Evolutionary conservation across 2,888 invertebrate genomes (phyloP).

Genomic region (Ypsolopha sequella): DNA sequence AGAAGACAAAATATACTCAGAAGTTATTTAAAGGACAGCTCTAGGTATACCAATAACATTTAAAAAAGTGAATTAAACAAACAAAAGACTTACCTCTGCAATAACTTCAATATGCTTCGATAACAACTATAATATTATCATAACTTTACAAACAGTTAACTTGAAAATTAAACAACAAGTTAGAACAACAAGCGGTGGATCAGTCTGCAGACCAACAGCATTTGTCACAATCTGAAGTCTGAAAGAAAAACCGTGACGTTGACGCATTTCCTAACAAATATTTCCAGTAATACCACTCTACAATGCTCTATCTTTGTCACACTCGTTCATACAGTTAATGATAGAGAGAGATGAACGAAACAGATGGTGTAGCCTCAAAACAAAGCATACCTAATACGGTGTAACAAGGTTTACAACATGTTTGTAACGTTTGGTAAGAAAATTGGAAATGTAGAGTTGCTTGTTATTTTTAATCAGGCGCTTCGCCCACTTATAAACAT

Average conservation of each 20-base stretch:
- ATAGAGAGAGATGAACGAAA: background rate
- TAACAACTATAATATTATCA: too few relatives aligned
- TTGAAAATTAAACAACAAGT: too few relatives aligned
- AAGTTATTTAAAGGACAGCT: too few relatives aligned
- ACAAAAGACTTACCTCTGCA: too few relatives aligned
- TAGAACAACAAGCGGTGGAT: too few relatives aligned
- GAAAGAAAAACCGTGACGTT: background rate
- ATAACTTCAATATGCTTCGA: too few relatives aligned
- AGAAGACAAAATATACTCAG: too few relatives aligned
- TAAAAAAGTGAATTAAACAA: too few relatives aligned
- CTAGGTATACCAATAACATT: too few relatives aligned
- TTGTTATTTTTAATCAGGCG: background rate
- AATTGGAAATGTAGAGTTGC: background rate
- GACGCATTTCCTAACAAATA: conserved; percentile 1
- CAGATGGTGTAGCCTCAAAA: background rate
- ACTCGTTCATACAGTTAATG: background rate
- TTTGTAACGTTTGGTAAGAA: background rate
- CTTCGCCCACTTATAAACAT: too few relatives aligned
- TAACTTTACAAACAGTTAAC: too few relatives aligned
- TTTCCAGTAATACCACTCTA: background rate
- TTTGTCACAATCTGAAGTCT: background rate
- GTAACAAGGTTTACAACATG: background rate
- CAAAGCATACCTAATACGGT: background rate
- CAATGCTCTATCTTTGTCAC: background rate
- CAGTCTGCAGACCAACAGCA: background rate